Conservation (phyloP, 2,113 vertebrate species). For the Athene noctua region DNA sequence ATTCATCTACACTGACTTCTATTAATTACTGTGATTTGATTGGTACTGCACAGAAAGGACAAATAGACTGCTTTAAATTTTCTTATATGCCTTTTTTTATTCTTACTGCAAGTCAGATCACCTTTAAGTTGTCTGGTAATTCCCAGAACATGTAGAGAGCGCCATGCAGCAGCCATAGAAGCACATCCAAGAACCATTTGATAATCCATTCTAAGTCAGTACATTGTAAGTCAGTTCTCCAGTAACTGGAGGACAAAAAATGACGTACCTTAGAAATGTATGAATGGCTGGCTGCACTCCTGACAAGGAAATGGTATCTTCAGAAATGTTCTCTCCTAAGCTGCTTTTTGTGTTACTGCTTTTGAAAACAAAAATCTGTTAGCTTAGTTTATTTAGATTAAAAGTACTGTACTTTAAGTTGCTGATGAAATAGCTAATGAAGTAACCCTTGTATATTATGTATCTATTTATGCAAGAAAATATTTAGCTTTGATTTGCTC, state of each 20-base stretch:
- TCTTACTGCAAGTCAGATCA: neutral
- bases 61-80: neutral
- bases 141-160: neutral
- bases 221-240: neutral
- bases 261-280: rapidly evolving
- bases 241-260: neutral
- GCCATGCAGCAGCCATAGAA: neutral
- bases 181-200: neutral
- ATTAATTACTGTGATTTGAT: neutral
- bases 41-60: neutral
- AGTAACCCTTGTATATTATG: neutral
- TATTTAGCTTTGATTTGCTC: neutral
- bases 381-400: neutral
- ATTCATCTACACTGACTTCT: neutral
- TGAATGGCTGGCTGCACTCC: neutral
- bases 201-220: neutral
- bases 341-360: neutral
- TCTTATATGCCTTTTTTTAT: neutral
- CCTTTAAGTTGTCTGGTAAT: neutral
- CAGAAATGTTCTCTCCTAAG: neutral
- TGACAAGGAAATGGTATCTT: neutral
- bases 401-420: neutral
- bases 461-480: neutral
- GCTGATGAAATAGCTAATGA: neutral
- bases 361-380: neutral